These are phyloP conservation scores for Stomatorhinus ivindoensis DNA, from an alignment of 2,113 vertebrate species.

Conservation along the genomic window DNA sequence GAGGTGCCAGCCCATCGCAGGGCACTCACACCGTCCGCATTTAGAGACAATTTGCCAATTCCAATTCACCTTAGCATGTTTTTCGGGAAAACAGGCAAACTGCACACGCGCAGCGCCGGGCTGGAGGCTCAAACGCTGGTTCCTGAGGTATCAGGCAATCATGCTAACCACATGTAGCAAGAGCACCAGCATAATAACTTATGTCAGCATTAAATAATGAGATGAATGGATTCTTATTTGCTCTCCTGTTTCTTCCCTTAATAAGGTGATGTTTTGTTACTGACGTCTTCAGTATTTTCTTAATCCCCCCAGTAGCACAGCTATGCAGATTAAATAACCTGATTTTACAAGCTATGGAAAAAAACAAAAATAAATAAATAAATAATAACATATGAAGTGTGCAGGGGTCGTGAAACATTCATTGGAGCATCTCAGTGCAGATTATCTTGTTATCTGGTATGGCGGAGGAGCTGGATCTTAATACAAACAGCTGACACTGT, in stretches of 20 bases:
- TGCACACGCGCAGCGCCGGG: background rate
- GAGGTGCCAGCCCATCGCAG: background rate
- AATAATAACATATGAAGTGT: too few relatives aligned
- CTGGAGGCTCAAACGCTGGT: background rate
- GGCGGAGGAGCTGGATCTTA: background rate
- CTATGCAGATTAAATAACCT: background rate
- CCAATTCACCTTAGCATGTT: background rate
- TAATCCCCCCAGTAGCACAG: background rate
- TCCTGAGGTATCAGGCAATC: background rate
- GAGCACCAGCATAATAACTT: background rate
- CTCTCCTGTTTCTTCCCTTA: background rate
- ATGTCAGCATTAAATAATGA: background rate
- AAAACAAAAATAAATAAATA: background rate
- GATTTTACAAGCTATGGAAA: background rate
- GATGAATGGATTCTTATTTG: background rate
- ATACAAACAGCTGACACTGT: background rate
- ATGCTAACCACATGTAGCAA: background rate
- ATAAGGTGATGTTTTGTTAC: background rate
- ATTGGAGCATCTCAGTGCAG: background rate
- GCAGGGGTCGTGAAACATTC: background rate
- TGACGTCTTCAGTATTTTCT: background rate
- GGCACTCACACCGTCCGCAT: background rate
- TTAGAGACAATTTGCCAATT: background rate
- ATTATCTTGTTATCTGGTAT: background rate
- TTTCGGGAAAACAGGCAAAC: background rate